These are phyloP conservation scores for Nycticebus coucang DNA, from an alignment of 2,113 vertebrate genomes.

Conservation along the genomic window DNA sequence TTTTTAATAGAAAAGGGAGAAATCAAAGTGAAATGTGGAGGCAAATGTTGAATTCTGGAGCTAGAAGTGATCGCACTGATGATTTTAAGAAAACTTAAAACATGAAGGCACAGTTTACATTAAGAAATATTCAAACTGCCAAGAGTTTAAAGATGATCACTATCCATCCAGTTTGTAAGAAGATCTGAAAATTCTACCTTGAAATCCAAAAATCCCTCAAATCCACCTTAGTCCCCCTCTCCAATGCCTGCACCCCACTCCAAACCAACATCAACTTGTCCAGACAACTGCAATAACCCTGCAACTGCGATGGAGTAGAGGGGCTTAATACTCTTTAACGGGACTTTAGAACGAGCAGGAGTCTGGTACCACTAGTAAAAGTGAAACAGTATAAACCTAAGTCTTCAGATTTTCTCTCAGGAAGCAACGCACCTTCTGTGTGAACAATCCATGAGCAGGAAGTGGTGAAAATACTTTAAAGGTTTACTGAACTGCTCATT, in stretches of 20 bases:
- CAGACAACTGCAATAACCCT: not conserved
- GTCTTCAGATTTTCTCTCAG: slow-evolving; percentile 77
- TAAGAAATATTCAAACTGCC: not conserved
- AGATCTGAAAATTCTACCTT: not conserved
- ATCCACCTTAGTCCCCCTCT: not conserved
- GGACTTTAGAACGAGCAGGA: not conserved
- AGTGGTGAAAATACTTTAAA: slow-evolving; percentile 81
- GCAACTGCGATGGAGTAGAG: not conserved
- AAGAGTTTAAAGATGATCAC: not conserved
- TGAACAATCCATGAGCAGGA: slow-evolving; percentile 82
- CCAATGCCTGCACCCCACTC: not conserved
- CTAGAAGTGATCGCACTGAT: not conserved
- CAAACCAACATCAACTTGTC: not conserved
- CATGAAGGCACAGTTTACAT: not conserved
- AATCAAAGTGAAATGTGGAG: slow-evolving; percentile 14
- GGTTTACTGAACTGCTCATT: slow-evolving; percentile 69
- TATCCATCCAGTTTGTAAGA: not conserved
- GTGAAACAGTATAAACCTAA: slow-evolving; percentile 62
- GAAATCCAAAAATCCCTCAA: not conserved
- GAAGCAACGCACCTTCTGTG: slow-evolving; percentile 66
- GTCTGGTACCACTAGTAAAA: not conserved
- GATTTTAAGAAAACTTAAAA: not conserved
- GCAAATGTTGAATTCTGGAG: not conserved
- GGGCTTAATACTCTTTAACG: not conserved
- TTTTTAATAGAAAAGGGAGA: not conserved